These are phyloP conservation scores for Drosophila gunungcola DNA, from an alignment of 1,140 invertebrate species.

Conservation along the genomic window DNA sequence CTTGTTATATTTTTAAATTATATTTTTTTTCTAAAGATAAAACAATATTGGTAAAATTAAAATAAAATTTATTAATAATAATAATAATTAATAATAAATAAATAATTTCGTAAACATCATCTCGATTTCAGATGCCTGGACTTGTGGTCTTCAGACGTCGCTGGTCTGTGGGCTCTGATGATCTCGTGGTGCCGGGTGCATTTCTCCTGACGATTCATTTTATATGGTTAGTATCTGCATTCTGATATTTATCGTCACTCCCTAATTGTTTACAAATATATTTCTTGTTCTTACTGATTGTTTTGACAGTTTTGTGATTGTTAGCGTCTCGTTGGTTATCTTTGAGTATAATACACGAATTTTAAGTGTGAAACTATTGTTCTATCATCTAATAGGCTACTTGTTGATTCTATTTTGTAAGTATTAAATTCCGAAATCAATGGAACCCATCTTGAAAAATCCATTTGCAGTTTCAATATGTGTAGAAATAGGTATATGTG, in stretches of 20 bases:
- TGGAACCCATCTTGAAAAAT: conserved; percentile 1
- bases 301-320: conserved; percentile 74
- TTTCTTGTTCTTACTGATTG: conserved; percentile 7
- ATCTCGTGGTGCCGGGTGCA: conserved; percentile 93
- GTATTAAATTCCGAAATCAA: conserved; percentile 33
- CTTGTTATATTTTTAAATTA: too few relatives aligned
- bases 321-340: conserved; percentile 86
- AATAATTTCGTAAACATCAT: neutral
- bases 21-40: too few relatives aligned
- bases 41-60: too few relatives aligned
- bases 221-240: conserved; percentile 88
- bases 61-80: neutral
- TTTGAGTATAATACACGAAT: conserved; percentile 87
- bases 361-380: conserved; percentile 87
- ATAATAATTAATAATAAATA: too few relatives aligned
- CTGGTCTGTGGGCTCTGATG: conserved; percentile 95
- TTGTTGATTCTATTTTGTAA: conserved; percentile 87
- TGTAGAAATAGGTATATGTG: conserved; percentile 90
- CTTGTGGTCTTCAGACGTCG: conserved; percentile 93
- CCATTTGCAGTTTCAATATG: conserved; percentile 87
- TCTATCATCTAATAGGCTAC: conserved; percentile 90
- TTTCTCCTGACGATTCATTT: conserved; percentile 91
- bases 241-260: neutral
- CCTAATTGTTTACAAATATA: neutral
- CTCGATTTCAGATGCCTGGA: conserved; percentile 90